Conservation (phyloP, 2,888 invertebrate species). For the Drosophila acutilabella region DNA sequence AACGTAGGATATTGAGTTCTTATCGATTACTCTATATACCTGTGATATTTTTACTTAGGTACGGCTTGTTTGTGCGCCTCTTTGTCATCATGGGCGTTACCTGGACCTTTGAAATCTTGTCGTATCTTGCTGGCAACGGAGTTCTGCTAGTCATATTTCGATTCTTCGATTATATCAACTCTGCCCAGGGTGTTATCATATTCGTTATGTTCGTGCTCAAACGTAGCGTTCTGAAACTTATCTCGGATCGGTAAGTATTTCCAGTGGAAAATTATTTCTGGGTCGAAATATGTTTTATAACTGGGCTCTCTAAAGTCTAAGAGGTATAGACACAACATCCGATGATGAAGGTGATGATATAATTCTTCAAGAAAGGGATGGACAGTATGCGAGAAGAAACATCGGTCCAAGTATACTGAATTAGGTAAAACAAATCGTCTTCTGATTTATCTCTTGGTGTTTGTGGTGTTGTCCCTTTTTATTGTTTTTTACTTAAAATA, state of each 20-base stretch:
- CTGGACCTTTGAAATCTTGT: slow-evolving; percentile 92
- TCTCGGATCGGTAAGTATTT: slow-evolving; percentile 61
- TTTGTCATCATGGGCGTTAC: slow-evolving; percentile 94
- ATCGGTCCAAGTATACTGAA: slow-evolving; percentile 28
- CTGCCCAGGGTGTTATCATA: slow-evolving; percentile 68
- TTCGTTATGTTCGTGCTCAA: slow-evolving; percentile 73
- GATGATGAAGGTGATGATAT: slow-evolving; percentile 54
- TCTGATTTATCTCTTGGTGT: slow-evolving; percentile 10
- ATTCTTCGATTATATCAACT: slow-evolving; percentile 52
- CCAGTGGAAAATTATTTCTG: not conserved
- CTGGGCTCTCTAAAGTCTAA: slow-evolving; percentile 39
- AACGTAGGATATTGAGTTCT: slow-evolving; percentile 60
- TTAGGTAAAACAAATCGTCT: slow-evolving; percentile 50
- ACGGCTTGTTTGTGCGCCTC: slow-evolving; percentile 91
- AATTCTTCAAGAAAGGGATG: slow-evolving; percentile 50
- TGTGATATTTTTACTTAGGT: slow-evolving; percentile 85
- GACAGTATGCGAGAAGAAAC: not conserved
- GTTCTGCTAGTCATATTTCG: not conserved
- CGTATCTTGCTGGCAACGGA: slow-evolving; percentile 86
- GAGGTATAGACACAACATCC: slow-evolving; percentile 33
- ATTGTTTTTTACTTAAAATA: not conserved
- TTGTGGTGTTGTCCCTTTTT: not conserved
- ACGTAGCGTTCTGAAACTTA: slow-evolving; percentile 54
- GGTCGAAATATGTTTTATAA: slow-evolving; percentile 15
- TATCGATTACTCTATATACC: not conserved